A percentile compares a stretch with the other conserved stretches of the same genome.
Conservation (phyloP, 2,888 invertebrate genomes). For the Drosophila recens region DNA sequence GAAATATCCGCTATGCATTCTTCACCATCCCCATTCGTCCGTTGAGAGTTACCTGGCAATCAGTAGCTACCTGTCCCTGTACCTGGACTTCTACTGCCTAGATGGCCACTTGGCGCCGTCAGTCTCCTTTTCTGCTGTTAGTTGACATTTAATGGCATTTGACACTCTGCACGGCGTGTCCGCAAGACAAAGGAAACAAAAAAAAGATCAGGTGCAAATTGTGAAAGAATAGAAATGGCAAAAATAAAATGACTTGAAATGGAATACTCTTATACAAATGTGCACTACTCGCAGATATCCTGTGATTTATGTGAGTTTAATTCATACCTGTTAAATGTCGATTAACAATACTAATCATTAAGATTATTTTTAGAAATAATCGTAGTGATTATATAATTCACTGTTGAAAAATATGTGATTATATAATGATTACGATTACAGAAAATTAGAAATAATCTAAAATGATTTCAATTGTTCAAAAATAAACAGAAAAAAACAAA, state of each 20-base stretch:
- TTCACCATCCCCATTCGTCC: neutral
- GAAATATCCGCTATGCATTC: slow-evolving; percentile 59
- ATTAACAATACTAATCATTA: too few species aligned
- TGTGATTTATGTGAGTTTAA: neutral
- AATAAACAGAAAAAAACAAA: too few species aligned
- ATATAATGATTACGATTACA: too few species aligned
- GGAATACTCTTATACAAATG: neutral
- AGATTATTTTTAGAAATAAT: too few species aligned
- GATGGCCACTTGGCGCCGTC: slow-evolving; percentile 59
- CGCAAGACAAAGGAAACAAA: slow-evolving; percentile 47
- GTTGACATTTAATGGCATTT: slow-evolving; percentile 78
- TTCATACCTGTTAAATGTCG: too few species aligned
- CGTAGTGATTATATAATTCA: too few species aligned
- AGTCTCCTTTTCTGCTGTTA: slow-evolving; percentile 52
- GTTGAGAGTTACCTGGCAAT: slow-evolving; percentile 51
- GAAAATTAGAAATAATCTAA: too few species aligned
- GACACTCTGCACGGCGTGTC: slow-evolving; percentile 64
- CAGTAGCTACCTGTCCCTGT: slow-evolving; percentile 49
- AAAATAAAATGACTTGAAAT: slow-evolving; percentile 27
- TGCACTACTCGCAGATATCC: slow-evolving; percentile 6
- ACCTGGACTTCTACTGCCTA: slow-evolving; percentile 19
- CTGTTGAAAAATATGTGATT: too few species aligned
- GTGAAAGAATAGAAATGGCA: slow-evolving; percentile 18
- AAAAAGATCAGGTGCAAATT: slow-evolving; percentile 56
- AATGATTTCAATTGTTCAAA: too few species aligned